Base-by-base conservation (phyloP, 2,113 vertebrate species). In the Phylloscopus whistleri region DNA sequence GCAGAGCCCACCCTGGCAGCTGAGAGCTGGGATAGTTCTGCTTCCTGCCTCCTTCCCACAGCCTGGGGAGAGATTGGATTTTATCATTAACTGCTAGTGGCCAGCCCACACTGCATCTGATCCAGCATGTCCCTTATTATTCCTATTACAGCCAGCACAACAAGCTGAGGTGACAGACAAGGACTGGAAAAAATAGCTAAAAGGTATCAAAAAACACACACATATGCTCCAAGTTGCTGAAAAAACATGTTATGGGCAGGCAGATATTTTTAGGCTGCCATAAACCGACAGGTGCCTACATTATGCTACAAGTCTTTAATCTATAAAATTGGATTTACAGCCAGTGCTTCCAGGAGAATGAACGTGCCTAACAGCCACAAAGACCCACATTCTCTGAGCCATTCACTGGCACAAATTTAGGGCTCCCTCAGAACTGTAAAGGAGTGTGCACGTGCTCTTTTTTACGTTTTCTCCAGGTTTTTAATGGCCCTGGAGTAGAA, bases 131-230 rank as follows among this genome's bases (percentile, higher is more conserved):
- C 60, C 92, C 89, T 92, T 20, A 84, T 94, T 92, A 93, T 56
- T 72, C 9, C 2, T 46, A 72, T 59, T 81, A 56, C 49, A 89
- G 83, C 72, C 63, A 67, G 63, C 92, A 84, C 88, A 95, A 76
- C 67, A 84, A 81, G 79, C 90, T 12, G 89, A 96, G 83, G 94
- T 68, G 96, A 80, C 63, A 95, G 96, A 94, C 93, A 67, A 94
- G 88, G 15, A 33, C 60, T 75, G 70, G 22, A 18, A 64, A 86
- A 78, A 84, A 83, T 72, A 81, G 48, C 60, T 84, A n/a, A 86
- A 92, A 92, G 60, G 60, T 78, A 93, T 60, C 75, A 78, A 64
- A 78, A 80, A 82, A 83, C 37, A 1, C 8, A 9, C 28, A 78
- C 88, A 88, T 90, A 90, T 88, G 90, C 76, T 93, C 35, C 64